A percentile compares a stretch with the other conserved stretches of the same genome.
Evolutionary conservation across 2,888 invertebrate species (phyloP).

Genomic region (Philaethria dido): DNA sequence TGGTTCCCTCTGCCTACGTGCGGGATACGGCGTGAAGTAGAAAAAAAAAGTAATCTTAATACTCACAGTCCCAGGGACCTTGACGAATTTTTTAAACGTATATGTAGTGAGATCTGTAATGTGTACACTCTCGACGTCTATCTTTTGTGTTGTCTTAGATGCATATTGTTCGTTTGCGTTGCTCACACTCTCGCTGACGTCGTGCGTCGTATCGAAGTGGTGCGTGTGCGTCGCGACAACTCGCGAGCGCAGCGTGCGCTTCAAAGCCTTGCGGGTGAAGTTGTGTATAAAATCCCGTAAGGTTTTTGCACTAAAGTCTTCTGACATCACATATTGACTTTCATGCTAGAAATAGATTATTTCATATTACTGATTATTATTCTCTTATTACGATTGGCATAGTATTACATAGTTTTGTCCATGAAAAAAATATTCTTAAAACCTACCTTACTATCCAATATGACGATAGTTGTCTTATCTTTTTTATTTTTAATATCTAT

Average conservation of each 20-base stretch:
- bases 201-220: conserved; percentile 56
- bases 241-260: conserved; percentile 68
- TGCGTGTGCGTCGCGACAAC: conserved; percentile 71
- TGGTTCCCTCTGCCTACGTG: no score
- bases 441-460: conserved; percentile 87
- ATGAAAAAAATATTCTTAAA: background rate
- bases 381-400: no score
- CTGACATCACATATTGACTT: conserved; percentile 85
- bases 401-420: background rate
- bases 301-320: conserved; percentile 75
- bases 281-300: conserved; percentile 82
- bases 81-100: conserved; percentile 85
- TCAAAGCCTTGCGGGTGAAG: conserved; percentile 70
- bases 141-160: conserved; percentile 41
- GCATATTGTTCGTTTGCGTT: background rate
- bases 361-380: background rate
- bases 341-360: conserved; percentile 83
- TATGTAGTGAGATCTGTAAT: conserved; percentile 86
- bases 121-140: conserved; percentile 65
- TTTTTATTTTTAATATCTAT: conserved; percentile 84
- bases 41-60: no score
- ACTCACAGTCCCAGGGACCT: conserved; percentile 84
- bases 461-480: conserved; percentile 87
- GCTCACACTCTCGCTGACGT: background rate
- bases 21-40: no score